phyloP scores from a whole-genome alignment of 2,113 vertebrate genomes.

The Ictidomys tridecemlineatus region DNA sequence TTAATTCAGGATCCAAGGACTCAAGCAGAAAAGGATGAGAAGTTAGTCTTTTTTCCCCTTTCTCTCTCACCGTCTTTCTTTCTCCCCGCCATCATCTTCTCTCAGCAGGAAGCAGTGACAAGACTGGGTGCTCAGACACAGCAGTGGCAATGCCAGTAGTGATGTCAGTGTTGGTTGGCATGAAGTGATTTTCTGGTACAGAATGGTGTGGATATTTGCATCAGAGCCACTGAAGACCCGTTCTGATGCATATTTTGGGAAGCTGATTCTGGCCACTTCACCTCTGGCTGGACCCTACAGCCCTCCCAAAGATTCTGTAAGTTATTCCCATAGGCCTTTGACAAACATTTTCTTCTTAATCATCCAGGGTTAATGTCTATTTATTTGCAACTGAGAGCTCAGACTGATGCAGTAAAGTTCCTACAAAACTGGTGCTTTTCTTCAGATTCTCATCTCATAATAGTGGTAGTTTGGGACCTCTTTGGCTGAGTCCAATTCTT shows the following conservation, averaged over 20 bases:
- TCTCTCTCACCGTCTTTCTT: neutral
- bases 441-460: neutral
- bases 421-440: neutral
- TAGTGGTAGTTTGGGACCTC: neutral
- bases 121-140: neutral
- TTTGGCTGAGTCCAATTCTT: neutral
- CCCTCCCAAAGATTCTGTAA: neutral
- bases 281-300: neutral
- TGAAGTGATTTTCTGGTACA: neutral
- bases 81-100: too few species aligned
- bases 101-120: neutral
- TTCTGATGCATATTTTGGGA: neutral
- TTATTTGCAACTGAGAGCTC: neutral
- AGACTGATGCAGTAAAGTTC: neutral
- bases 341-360: slow-evolving; percentile 26
- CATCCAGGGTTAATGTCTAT: neutral
- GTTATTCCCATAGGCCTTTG: neutral
- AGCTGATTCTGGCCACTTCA: neutral
- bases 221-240: neutral
- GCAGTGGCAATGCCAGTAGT: too few species aligned
- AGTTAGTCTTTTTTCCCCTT: neutral
- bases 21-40: neutral
- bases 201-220: neutral
- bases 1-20: neutral
- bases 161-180: neutral